Evolutionary conservation across 1,140 invertebrate species (phyloP).

Genomic region (Sinella curviseta): DNA sequence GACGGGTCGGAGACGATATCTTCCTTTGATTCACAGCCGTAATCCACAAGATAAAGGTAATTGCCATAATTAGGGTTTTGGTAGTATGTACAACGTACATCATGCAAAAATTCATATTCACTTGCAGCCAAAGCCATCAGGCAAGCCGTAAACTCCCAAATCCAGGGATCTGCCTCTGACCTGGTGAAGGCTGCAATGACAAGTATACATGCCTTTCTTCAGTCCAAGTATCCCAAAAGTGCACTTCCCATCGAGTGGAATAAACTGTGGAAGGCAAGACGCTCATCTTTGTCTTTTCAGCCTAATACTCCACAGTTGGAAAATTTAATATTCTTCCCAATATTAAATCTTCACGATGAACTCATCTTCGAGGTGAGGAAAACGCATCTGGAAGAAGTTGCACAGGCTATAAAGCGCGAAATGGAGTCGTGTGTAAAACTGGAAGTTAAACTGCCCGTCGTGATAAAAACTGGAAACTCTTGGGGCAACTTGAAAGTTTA

Average conservation of each 20-base stretch:
- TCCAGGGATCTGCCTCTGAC: slow-evolving; percentile 95
- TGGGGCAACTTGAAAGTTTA: slow-evolving; percentile 66
- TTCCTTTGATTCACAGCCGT: slow-evolving; percentile 73
- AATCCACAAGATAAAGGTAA: slow-evolving; percentile 63
- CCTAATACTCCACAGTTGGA: not conserved
- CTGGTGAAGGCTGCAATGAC: slow-evolving; percentile 89
- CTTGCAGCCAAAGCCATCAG: slow-evolving; percentile 79
- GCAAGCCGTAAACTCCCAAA: slow-evolving; percentile 90
- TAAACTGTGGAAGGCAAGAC: not conserved
- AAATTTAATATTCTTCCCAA: slow-evolving; percentile 4
- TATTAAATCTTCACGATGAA: slow-evolving; percentile 95
- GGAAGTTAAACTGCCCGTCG: slow-evolving; percentile 78
- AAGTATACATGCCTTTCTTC: slow-evolving; percentile 65
- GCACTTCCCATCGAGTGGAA: slow-evolving; percentile 32
- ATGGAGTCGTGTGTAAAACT: slow-evolving; percentile 80
- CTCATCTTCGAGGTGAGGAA: slow-evolving; percentile 82
- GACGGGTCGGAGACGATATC: slow-evolving; percentile 71
- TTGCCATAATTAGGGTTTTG: too few relatives aligned
- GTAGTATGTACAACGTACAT: not conserved
- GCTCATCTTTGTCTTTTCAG: not conserved
- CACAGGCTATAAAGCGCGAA: slow-evolving; percentile 66
- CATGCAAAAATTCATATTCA: slow-evolving; percentile 34
- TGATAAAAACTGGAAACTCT: slow-evolving; percentile 74
- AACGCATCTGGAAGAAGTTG: slow-evolving; percentile 63
- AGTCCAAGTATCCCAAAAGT: slow-evolving; percentile 48